Evolutionary conservation across 1,140 invertebrate species (phyloP).

Genomic region (Drosophila insularis): DNA sequence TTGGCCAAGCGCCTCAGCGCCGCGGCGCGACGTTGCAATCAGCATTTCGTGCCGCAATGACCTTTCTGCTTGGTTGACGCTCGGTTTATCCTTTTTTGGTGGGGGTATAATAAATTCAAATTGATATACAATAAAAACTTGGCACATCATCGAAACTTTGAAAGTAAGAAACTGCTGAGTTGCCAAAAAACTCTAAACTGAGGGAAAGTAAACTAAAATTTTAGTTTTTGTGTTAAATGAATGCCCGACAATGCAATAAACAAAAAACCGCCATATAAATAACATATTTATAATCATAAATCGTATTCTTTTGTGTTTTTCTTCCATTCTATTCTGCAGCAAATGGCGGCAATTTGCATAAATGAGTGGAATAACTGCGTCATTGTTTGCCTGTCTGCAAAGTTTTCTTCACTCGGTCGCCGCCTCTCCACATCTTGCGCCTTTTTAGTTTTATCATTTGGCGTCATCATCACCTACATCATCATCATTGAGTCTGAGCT

Average conservation of each 20-base stretch:
- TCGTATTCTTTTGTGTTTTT: slow-evolving; percentile 20
- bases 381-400: slow-evolving; percentile 65
- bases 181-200: slow-evolving; percentile 39
- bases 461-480: slow-evolving; percentile 33
- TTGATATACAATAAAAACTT: slow-evolving; percentile 48
- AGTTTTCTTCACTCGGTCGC: slow-evolving; percentile 42
- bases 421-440: background rate
- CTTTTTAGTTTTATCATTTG: slow-evolving; percentile 34
- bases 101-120: slow-evolving; percentile 43
- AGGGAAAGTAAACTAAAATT: slow-evolving; percentile 6
- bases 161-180: slow-evolving; percentile 16
- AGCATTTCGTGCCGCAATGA: slow-evolving; percentile 37
- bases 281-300: slow-evolving; percentile 62
- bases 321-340: slow-evolving; percentile 31
- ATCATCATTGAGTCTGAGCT: slow-evolving; percentile 2
- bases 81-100: background rate
- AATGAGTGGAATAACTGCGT: slow-evolving; percentile 54
- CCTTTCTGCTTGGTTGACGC: slow-evolving; percentile 56
- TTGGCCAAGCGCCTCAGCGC: slow-evolving; percentile 18
- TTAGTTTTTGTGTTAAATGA: slow-evolving; percentile 21
- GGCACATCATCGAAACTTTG: slow-evolving; percentile 25
- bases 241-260: slow-evolving; percentile 45
- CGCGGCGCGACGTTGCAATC: too few species aligned
- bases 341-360: slow-evolving; percentile 59
- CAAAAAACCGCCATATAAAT: slow-evolving; percentile 65